Percentiles rank a stretch among this genome's conserved stretches.
Conservation (phyloP, 2,888 invertebrate genomes). For the Coecobrya sp. region DNA sequence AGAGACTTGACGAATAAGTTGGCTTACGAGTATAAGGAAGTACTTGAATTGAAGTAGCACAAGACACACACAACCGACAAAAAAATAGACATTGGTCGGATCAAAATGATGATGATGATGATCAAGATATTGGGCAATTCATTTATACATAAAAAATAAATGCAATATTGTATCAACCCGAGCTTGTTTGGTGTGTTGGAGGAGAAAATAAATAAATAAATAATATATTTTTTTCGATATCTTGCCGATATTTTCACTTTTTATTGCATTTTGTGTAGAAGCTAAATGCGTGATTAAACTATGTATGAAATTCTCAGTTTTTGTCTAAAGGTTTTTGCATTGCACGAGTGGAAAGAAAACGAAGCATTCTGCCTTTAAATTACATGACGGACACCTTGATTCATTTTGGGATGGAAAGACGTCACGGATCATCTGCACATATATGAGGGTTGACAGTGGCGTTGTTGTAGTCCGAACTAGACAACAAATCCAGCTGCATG, state of each 20-base stretch:
- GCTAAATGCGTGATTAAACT: conserved; percentile 64
- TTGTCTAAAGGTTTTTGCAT: neutral
- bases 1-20: neutral
- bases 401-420: neutral
- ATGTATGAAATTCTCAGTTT: conserved; percentile 45
- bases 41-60: conserved; percentile 18
- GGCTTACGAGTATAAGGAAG: neutral
- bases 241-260: neutral
- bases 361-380: neutral
- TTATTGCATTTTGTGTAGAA: conserved; percentile 59
- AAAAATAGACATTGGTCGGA: neutral
- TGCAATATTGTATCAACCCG: neutral
- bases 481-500: neutral
- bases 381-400: conserved; percentile 10
- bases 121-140: neutral
- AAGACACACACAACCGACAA: neutral
- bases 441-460: neutral
- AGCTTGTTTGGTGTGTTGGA: neutral
- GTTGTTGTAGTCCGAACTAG: neutral
- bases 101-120: neutral
- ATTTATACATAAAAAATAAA: neutral
- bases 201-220: conserved; percentile 36
- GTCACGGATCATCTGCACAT: conserved; percentile 44
- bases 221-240: neutral
- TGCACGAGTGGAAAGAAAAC: neutral